Base-by-base conservation (phyloP, 2,797 vertebrate species). In the Pogoniulus pusillus region DNA sequence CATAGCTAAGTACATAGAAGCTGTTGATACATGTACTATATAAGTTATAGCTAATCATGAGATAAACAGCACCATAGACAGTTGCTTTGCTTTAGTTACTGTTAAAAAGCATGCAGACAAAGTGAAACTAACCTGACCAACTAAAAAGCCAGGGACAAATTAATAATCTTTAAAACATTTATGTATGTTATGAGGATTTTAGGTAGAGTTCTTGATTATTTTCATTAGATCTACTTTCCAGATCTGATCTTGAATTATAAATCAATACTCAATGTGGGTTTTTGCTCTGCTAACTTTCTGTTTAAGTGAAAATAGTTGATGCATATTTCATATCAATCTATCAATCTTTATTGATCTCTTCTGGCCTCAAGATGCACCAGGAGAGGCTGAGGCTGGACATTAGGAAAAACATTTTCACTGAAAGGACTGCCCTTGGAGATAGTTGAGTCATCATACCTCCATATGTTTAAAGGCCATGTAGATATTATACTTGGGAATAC, bases 251-350 rank as follows among this genome's bases (percentile, higher is more conserved):
- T 45, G 12, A 27, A 10, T 32, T 7, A 30, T 45, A 45, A 45
- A 45, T 45, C 45, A 45, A 10, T 45, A 89, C 53, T 47, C n/a
- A 37, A 29, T 0, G 6, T 75, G 51, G 47, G 17, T 87, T 51
- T 91, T 92, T 73, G 72, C 41, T 85, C 9, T 51, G 10, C 7
- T 83, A 82, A 68, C 3, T 81, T 65, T 19, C 35, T 85, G 73
- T 82, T 63, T 92, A 93, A 69, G 26, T 79, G 66, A 87, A 78
- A 60, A 63, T 76, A 63, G 49, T 16, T 82, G 62, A 88, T 80
- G 51, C 57, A 20, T 93, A 66, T 92, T 89, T 87, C 58, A 89
- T 35, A 47, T 69, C 89, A 93, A 89, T 91, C 8, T 45, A 45
- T 45, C 43, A 45, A 45, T 20, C 19, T 45, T 45, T 45, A 20